Conservation (phyloP, 30 jellyfish, hydroid and myxozoan genomes). For the Turritopsis rubra region DNA sequence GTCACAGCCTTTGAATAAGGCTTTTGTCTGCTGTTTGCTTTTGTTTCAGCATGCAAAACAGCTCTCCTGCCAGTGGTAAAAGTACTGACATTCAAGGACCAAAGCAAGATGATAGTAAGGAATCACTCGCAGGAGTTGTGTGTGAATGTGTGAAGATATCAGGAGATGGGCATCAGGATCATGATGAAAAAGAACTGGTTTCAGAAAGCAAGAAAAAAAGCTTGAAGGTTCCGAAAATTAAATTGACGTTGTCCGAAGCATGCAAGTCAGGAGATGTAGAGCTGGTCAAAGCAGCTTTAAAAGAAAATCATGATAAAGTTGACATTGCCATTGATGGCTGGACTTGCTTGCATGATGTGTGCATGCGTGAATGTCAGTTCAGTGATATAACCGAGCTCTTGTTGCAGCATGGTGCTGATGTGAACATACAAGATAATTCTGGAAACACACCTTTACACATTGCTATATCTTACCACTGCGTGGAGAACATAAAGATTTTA, state of each 20-base stretch:
- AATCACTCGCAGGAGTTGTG: not conserved
- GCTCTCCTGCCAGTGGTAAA: not conserved
- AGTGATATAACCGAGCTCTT: conserved; percentile 19
- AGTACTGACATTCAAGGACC: not conserved
- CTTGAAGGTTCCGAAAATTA: not conserved
- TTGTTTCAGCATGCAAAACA: not conserved
- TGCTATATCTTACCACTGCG: conserved; percentile 25
- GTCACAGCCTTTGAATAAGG: too few species aligned
- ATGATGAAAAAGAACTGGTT: not conserved
- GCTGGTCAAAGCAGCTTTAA: conserved; percentile 4
- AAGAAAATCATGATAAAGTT: not conserved
- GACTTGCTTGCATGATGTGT: conserved; percentile 31
- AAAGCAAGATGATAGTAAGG: not conserved
- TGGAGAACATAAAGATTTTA: conserved; percentile 13
- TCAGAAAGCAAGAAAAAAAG: not conserved
- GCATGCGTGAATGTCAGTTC: conserved; percentile 32
- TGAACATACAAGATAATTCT: conserved; percentile 14
- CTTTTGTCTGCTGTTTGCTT: too few species aligned
- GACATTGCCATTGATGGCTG: conserved; percentile 20
- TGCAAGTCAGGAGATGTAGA: conserved; percentile 26
- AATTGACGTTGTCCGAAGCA: conserved; percentile 10
- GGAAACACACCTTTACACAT: conserved; percentile 28
- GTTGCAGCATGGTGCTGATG: conserved; percentile 30
- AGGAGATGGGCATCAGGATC: not conserved
- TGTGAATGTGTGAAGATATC: not conserved